These are phyloP conservation scores for Drosophila macrospina DNA, from an alignment of 2,888 invertebrate species.

Conservation along the genomic window DNA sequence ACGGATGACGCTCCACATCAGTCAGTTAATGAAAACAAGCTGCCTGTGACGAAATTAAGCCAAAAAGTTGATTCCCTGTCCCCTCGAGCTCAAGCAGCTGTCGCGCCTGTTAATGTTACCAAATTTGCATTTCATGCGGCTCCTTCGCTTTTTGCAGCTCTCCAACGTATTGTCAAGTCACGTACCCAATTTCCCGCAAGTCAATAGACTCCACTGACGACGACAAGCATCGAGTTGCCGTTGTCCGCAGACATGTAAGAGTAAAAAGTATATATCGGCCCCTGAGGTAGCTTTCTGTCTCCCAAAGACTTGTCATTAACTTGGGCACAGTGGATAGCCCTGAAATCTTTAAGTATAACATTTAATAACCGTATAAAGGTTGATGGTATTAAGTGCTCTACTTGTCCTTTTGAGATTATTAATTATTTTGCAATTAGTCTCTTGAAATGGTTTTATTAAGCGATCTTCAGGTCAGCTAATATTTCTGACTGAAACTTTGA, in stretches of 20 bases:
- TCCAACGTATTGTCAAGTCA: slow-evolving; percentile 75
- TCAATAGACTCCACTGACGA: slow-evolving; percentile 67
- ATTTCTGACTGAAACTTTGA: no score
- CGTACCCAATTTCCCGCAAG: slow-evolving; percentile 77
- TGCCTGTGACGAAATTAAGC: slow-evolving; percentile 68
- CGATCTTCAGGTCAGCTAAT: no score
- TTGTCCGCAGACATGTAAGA: slow-evolving; percentile 20
- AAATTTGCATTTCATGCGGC: slow-evolving; percentile 77
- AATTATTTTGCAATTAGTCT: no score
- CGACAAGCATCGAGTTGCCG: slow-evolving; percentile 13
- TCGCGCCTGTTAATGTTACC: slow-evolving; percentile 70
- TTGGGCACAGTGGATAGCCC: background rate
- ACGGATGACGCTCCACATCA: slow-evolving; percentile 47
- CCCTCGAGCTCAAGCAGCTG: slow-evolving; percentile 40
- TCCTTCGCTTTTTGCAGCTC: slow-evolving; percentile 28
- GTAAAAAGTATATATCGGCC: slow-evolving; percentile 21
- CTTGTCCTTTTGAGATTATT: no score
- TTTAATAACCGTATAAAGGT: background rate
- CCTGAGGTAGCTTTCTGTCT: slow-evolving; percentile 19
- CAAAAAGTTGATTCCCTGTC: slow-evolving; percentile 33
- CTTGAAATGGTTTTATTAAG: no score
- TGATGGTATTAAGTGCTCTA: no score
- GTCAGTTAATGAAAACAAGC: slow-evolving; percentile 81
- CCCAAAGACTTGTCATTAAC: slow-evolving; percentile 25
- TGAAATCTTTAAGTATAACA: background rate